Base-by-base conservation (phyloP, 2,888 invertebrate species). In the Stenodera caucasica region DNA sequence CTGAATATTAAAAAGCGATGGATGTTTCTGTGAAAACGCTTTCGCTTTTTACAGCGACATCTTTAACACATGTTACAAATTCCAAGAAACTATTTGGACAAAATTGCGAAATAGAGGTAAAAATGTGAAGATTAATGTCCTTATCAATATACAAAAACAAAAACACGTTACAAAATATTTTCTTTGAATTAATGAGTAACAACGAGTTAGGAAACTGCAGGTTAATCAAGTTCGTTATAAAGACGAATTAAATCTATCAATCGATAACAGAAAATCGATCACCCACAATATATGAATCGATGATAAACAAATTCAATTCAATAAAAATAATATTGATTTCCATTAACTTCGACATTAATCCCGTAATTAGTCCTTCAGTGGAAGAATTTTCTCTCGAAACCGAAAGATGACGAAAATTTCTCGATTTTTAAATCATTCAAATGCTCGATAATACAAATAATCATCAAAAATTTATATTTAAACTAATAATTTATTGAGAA, bases 161-260 rank as follows among this genome's bases (percentile, higher is more conserved):
- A 62, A 63, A 66, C 62, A 65, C 54, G 61, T 66, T 64, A 63
- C 65, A 62, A 67, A 67, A 64, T 51, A 37, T 55, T 4, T 61
- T 54, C 60, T 52, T 49, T 52, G 63, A 64, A 64, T 58, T 58
- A 53, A 50, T 57, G 58, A 64, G 53, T 58, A 61, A 63, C 26
- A 57, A 61, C 35, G 32, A 30, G 58, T 67, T 64, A 54, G 57
- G 60, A 58, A 65, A 65, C 58, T 61, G 63, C 53, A 59, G 61
- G 57, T 56, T 61, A 57, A 58, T 61, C 55, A 54, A 58, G 51
- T 52, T 61, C 49, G 51, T 51, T 40, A 40, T 18, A 40, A 9
- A 15, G 7, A 30, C 7, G 7, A 30, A 30, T 30, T 26, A 26
- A 6, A 8, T 30, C 4, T 30, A 30, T 30, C 7, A 8, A 30